Evolutionary conservation across 2,113 vertebrate genomes (phyloP).

Genomic region (Macquaria australasica): DNA sequence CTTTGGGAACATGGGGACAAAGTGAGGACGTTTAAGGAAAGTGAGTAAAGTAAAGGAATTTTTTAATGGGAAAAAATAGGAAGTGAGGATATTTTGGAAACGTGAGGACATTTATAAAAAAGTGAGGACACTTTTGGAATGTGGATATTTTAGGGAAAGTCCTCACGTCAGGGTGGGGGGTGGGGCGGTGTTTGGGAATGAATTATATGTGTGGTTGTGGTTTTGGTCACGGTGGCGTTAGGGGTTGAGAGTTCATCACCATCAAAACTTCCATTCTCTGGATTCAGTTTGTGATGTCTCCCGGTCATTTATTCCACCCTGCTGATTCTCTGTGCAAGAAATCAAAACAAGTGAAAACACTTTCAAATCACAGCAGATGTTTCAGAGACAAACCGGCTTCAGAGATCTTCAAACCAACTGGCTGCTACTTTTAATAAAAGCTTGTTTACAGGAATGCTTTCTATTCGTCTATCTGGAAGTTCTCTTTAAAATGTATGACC

Average conservation of each 20-base stretch:
- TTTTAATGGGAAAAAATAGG: neutral
- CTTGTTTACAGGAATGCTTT: slow-evolving; percentile 54
- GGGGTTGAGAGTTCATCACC: slow-evolving; percentile 58
- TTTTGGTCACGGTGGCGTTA: slow-evolving; percentile 22
- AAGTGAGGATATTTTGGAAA: neutral
- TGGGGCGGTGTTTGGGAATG: neutral
- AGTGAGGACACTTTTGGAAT: neutral
- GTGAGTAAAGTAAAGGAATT: neutral
- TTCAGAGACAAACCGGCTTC: slow-evolving; percentile 26
- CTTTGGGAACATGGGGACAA: neutral
- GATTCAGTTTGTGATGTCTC: slow-evolving; percentile 16
- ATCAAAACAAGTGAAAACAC: slow-evolving; percentile 25
- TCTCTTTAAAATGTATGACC: neutral
- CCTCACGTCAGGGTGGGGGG: neutral
- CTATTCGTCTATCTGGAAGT: slow-evolving; percentile 5
- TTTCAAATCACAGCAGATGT: slow-evolving; percentile 43
- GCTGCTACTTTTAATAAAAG: slow-evolving; percentile 43
- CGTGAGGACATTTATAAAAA: neutral
- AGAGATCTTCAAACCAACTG: slow-evolving; percentile 2
- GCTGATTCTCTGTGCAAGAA: slow-evolving; percentile 27
- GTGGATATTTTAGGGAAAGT: neutral
- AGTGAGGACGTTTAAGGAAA: neutral
- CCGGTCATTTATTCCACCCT: slow-evolving; percentile 24
- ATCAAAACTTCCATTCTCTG: slow-evolving; percentile 38
- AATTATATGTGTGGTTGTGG: slow-evolving; percentile 37